phyloP scores from a whole-genome alignment of 2,888 invertebrate species.

The Formica aserva region DNA sequence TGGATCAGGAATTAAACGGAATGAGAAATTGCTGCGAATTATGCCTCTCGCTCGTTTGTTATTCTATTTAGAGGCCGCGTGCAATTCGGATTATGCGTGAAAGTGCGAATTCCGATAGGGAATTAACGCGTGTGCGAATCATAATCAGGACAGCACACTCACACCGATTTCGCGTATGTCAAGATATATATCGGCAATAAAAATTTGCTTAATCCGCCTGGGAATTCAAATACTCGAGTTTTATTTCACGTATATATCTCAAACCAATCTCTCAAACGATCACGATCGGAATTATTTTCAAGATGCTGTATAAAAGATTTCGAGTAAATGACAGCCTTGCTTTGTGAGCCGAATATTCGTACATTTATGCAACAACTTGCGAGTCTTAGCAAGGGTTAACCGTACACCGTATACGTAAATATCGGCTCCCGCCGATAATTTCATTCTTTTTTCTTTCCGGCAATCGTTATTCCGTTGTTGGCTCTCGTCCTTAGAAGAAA shows the following conservation, averaged over 20 bases:
- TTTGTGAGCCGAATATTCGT: background rate
- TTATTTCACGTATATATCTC: background rate
- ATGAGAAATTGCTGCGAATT: slow-evolving; percentile 65
- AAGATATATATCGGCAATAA: slow-evolving; percentile 2
- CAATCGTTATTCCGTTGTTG: slow-evolving; percentile 7
- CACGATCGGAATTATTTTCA: background rate
- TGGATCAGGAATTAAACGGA: slow-evolving; percentile 33
- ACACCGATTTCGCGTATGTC: background rate
- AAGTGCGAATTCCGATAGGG: slow-evolving; percentile 40
- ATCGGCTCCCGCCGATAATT: background rate
- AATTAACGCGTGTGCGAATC: slow-evolving; percentile 23
- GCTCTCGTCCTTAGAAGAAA: background rate
- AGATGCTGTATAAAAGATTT: background rate
- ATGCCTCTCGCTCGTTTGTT: slow-evolving; percentile 57
- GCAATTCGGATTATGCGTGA: slow-evolving; percentile 33
- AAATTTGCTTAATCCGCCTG: background rate
- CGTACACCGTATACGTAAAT: background rate
- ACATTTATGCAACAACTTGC: slow-evolving; percentile 8
- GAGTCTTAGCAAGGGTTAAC: background rate
- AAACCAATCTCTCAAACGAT: background rate
- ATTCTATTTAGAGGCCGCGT: slow-evolving; percentile 28
- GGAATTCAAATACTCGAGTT: background rate
- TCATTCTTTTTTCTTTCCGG: background rate
- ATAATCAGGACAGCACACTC: background rate
- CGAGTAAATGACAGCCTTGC: background rate